These are phyloP conservation scores for Panthera uncia DNA, from an alignment of 2,113 vertebrate species.

Conservation along the genomic window DNA sequence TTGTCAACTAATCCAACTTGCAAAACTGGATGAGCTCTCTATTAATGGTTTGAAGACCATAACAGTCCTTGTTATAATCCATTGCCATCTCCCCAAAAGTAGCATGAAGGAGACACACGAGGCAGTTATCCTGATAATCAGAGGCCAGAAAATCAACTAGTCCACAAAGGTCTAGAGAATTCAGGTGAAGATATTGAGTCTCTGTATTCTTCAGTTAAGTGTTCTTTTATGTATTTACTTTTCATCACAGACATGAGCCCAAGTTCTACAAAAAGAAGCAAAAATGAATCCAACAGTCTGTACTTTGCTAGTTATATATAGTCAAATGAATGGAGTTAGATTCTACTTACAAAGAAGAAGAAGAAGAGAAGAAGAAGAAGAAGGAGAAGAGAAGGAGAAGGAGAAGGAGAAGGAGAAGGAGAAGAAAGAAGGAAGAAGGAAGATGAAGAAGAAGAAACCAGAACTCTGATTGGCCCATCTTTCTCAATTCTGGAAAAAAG, in stretches of 20 bases:
- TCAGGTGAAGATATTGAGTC: background rate
- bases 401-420: too few species aligned
- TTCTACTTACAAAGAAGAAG: background rate
- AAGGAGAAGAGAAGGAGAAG: too few species aligned
- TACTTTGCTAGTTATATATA: background rate
- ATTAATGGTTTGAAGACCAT: conserved; percentile 36
- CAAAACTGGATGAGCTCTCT: conserved; percentile 49
- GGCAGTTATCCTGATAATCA: background rate
- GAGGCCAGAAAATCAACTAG: conserved; percentile 13
- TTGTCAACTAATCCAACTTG: conserved; percentile 11
- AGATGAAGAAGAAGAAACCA: background rate
- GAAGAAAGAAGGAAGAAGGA: too few species aligned
- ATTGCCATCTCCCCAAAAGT: background rate
- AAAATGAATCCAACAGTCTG: background rate
- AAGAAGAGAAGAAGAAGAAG: too few species aligned
- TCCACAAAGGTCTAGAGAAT: background rate
- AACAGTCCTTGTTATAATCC: background rate
- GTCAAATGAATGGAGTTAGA: background rate
- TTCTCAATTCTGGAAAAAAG: background rate
- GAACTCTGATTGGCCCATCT: background rate
- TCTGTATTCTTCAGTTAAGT: background rate
- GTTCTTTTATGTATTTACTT: background rate
- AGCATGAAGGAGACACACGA: background rate
- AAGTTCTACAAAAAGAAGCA: background rate
- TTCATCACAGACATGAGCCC: background rate